Conservation (phyloP, 2,797 vertebrate species). For the Holocentrus rufus region DNA sequence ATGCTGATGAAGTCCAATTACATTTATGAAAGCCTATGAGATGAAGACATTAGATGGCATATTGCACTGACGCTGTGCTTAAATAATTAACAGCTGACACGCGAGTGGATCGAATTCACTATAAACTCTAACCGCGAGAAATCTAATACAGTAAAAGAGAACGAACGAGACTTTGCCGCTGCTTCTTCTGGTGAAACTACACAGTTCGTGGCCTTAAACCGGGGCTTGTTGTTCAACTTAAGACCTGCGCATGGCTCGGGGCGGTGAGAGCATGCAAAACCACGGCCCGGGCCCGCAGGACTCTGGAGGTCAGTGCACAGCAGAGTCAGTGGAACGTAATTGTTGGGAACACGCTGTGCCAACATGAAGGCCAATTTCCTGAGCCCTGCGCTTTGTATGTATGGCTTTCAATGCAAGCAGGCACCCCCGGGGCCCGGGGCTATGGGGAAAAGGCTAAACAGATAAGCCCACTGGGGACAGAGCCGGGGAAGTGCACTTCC, state of each 20-base stretch:
- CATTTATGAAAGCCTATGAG: too few relatives aligned
- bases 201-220: too few relatives aligned
- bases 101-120: too few relatives aligned
- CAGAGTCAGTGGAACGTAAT: constrained; percentile 3
- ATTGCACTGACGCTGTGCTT: too few relatives aligned
- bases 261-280: not conserved
- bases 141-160: too few relatives aligned
- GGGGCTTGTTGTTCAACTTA: too few relatives aligned
- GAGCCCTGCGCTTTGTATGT: constrained; percentile 31
- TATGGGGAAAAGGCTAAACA: constrained; percentile 7
- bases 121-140: too few relatives aligned
- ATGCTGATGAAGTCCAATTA: too few relatives aligned
- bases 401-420: constrained; percentile 31
- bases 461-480: constrained; percentile 10
- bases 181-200: too few relatives aligned
- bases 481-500: constrained; percentile 22
- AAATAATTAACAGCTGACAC: too few relatives aligned
- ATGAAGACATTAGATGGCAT: too few relatives aligned
- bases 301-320: not conserved
- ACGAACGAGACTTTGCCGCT: too few relatives aligned
- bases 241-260: not conserved
- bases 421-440: constrained; percentile 34
- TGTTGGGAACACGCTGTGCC: constrained; percentile 14
- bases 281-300: not conserved
- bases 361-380: constrained; percentile 29